Evolutionary conservation across 2,113 vertebrate species (phyloP).

Genomic region (Myrmecobius fasciatus): DNA sequence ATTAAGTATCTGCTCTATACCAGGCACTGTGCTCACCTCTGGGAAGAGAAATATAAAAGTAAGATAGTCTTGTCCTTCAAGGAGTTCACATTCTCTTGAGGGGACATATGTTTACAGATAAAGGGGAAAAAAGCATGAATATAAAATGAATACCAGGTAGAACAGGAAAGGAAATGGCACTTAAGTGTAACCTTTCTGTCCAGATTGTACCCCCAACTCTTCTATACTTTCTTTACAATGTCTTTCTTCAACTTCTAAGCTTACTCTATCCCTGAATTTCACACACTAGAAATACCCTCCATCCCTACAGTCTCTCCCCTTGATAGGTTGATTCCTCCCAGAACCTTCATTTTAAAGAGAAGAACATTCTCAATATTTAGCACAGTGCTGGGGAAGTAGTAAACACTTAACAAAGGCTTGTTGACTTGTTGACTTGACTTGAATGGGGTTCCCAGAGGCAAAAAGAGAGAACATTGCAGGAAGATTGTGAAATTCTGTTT

Average conservation of each 20-base stretch:
- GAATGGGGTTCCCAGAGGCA: background rate
- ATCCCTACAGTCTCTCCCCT: background rate
- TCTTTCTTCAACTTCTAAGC: background rate
- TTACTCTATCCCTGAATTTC: background rate
- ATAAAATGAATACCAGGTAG: background rate
- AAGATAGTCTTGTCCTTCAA: background rate
- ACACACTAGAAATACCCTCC: background rate
- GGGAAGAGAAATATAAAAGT: background rate
- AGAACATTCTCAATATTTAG: background rate
- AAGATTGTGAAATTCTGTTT: background rate
- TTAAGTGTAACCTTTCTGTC: background rate
- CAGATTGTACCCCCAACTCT: background rate
- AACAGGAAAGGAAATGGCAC: background rate
- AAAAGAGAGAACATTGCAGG: background rate
- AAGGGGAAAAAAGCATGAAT: background rate
- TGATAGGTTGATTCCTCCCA: background rate
- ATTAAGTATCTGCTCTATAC: background rate
- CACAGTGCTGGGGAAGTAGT: background rate
- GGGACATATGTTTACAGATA: background rate
- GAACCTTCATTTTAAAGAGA: background rate
- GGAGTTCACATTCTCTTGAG: background rate
- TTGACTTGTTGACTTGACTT: background rate
- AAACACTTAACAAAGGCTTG: background rate
- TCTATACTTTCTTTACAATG: background rate
- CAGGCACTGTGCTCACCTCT: background rate